Evolutionary conservation across 1,140 invertebrate species (phyloP), one percentile per base, ranked within the genome.

Genomic region (Microplitis mediator): DNA sequence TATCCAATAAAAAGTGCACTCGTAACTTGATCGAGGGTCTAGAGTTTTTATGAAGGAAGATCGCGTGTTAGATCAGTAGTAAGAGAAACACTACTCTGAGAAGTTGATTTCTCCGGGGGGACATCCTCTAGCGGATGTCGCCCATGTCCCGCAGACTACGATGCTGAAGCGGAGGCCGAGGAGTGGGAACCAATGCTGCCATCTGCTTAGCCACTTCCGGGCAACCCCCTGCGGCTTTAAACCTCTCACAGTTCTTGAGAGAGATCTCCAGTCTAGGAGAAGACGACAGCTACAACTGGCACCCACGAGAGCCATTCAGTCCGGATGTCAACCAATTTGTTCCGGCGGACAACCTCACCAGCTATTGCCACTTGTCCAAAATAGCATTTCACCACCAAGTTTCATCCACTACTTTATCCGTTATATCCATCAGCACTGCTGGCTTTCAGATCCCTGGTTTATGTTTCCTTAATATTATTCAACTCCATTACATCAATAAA

Each of bases 241-340:
- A 36, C 69, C 35, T 56, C 66, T 58, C 35, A 70, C 69, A 60
- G 36, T 16, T 14, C 52, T 56, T n/a, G 16, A 68, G 61, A 50
- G 58, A 50, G 35, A 67, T 16, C 64, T 56, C 34, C 70, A 36
- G 51, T 67, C 54, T 35, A 35, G 35, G 50, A 68, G 4, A 61
- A 45, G 69, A 67, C 54, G 45, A 58, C 73, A 56, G 71, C 63
- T 13, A 54, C 68, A 52, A 68, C 66, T 63, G 32, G 71, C 71
- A 79, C 80, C 76, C 80, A 58, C 58, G 82, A 82, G 82, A 81
- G 80, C 73, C 74, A 77, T 80, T 84, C 69, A 75, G 75, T 77
- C 75, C 66, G 75, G 77, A 83, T 79, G 76, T 78, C 73, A 77
- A 77, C 78, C 82, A 84, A 84, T 84, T 84, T 84, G 81, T 83